Percentiles rank a stretch among this genome's conserved stretches.
Conservation (phyloP, 1,140 invertebrate species). For the Mizuhopecten yessoensis region DNA sequence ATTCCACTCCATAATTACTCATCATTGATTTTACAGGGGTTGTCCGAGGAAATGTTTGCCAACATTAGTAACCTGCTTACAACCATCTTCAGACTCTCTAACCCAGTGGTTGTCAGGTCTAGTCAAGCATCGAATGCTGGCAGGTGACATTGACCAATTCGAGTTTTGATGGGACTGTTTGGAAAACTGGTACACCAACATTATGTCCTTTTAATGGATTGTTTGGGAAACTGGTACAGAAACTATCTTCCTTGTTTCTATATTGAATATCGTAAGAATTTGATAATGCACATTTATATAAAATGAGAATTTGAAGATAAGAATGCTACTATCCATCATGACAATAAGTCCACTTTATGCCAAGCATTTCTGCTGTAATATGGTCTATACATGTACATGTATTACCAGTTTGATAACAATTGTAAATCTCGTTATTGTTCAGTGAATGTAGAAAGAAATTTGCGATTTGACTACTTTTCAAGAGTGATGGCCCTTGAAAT, state of each 20-base stretch:
- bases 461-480: too few relatives aligned
- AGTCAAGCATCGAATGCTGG: not conserved
- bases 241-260: not conserved
- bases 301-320: not conserved
- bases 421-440: too few relatives aligned
- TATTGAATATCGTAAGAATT: not conserved
- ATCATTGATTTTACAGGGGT: constrained; percentile 87
- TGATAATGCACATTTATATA: too few relatives aligned
- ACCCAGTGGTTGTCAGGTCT: constrained; percentile 86
- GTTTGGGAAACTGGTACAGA: not conserved
- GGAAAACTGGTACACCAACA: too few relatives aligned
- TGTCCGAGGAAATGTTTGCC: constrained; percentile 93
- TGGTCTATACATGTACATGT: too few relatives aligned
- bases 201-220: too few relatives aligned
- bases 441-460: too few relatives aligned
- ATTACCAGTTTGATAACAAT: too few relatives aligned
- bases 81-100: constrained; percentile 94
- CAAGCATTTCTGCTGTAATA: too few relatives aligned
- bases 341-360: not conserved
- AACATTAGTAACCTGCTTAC: constrained; percentile 94
- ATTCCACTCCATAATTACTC: not conserved
- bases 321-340: not conserved
- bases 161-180: not conserved
- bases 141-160: not conserved
- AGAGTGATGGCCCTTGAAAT: too few relatives aligned